A percentile compares a stretch with the other conserved stretches of the same genome.
phyloP scores from a whole-genome alignment of 2,113 vertebrate genomes.

The Corydoras sp. region DNA sequence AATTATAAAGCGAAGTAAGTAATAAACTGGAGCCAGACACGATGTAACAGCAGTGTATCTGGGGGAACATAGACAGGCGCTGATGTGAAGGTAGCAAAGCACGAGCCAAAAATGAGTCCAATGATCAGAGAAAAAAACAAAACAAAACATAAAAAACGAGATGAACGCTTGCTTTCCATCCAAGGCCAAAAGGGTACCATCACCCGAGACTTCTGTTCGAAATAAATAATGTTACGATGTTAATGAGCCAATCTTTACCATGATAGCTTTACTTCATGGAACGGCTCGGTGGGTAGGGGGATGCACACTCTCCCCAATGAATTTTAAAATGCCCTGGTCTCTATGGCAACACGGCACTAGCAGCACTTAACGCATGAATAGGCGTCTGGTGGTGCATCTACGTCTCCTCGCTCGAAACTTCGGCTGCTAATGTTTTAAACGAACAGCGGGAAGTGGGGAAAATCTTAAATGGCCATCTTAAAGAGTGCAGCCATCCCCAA shows the following conservation, averaged over 20 bases:
- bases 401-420: slow-evolving; percentile 20
- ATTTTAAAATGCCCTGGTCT: slow-evolving; percentile 31
- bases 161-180: not conserved
- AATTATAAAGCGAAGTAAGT: too few relatives aligned
- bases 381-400: slow-evolving; percentile 1
- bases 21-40: not conserved
- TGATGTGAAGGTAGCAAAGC: not conserved
- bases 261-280: not conserved
- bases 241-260: slow-evolving; percentile 12
- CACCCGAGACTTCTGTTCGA: too few relatives aligned
- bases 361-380: slow-evolving; percentile 28
- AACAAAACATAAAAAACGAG: not conserved
- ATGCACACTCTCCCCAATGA: not conserved
- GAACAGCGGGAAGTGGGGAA: slow-evolving; percentile 6
- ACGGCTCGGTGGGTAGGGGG: slow-evolving; percentile 5
- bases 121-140: not conserved
- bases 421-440: slow-evolving; percentile 22
- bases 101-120: not conserved
- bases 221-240: not conserved
- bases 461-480: not conserved
- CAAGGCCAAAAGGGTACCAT: too few relatives aligned
- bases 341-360: slow-evolving; percentile 38
- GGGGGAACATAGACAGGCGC: not conserved
- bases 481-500: not conserved
- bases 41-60: not conserved